Base-by-base conservation (phyloP, 2,797 vertebrate species). In the Orestias chungarensis region DNA sequence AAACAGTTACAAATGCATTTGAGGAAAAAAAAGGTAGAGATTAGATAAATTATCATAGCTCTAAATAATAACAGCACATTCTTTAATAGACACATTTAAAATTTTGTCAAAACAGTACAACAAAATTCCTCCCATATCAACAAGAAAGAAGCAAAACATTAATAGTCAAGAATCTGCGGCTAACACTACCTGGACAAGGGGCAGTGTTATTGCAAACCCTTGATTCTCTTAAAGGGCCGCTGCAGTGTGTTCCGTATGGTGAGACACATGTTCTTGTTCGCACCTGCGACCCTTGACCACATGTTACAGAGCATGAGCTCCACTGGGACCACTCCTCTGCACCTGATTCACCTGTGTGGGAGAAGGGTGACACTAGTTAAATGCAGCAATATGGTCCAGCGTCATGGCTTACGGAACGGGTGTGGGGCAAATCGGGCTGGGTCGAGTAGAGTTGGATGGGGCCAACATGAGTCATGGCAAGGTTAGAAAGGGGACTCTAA, bases 161-260 rank as follows among this genome's bases (percentile, higher is more conserved):
- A 73, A 92, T 87, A 93, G 78, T 91, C 88, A 92, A 91, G 90
- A 94, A 96, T 96, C 96, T 97, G 94, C 95, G 96, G 95, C 97
- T 99, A 98, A 97, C 97, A 99, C 98, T 99, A 99, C 98, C 98
- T 99, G 98, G 98, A 97, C 98, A 99, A 97, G 96, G 96, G 96
- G 96, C 96, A 98, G 97, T 99, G 97, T 98, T 99, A 99, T 99
- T 99, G 97, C 98, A 99, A 98, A 99, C 96, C 97, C 98, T 98
- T 96, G 98, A 98, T 97, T 99, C 98, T 99, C 98, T 99, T 99
- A 99, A 99, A 94, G 98, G 98, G 96, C 97, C 97, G 96, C 94
- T 97, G 97, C 98, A 99, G 97, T 98, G 97, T 94, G 97, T 97
- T 97, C 98, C 97, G 93, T 98, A 99, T 96, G 98, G 96, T 96